Percentiles rank a stretch among this genome's conserved stretches.
phyloP scores from a whole-genome alignment of 2,888 invertebrate genomes.

The Isoperla grammatica region DNA sequence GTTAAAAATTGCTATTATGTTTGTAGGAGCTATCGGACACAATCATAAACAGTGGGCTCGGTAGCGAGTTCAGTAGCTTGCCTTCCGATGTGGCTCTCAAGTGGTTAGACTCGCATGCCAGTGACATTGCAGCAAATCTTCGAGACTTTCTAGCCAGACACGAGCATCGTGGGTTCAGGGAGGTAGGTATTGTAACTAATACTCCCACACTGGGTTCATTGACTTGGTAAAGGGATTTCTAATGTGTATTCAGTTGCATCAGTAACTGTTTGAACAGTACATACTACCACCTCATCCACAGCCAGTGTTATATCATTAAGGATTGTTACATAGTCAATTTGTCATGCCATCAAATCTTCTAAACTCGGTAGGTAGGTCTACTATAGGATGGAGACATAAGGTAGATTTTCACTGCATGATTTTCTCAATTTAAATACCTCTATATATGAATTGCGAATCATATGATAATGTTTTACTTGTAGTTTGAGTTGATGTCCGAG shows the following conservation, averaged over 20 bases:
- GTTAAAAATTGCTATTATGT: slow-evolving; percentile 22
- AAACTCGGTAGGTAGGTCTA: too few species aligned
- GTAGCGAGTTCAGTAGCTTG: slow-evolving; percentile 47
- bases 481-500: slow-evolving; percentile 62
- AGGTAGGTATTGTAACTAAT: slow-evolving; percentile 43
- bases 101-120: slow-evolving; percentile 55
- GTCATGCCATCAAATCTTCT: too few species aligned
- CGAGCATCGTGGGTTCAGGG: slow-evolving; percentile 63
- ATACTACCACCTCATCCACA: too few species aligned
- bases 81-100: slow-evolving; percentile 47
- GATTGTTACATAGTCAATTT: too few species aligned
- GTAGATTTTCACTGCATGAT: too few species aligned
- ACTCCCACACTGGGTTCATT: neutral
- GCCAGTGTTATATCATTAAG: too few species aligned
- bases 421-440: too few species aligned
- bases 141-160: slow-evolving; percentile 58
- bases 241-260: too few species aligned
- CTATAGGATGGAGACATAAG: too few species aligned
- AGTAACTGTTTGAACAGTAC: too few species aligned
- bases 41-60: slow-evolving; percentile 45
- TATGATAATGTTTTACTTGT: slow-evolving; percentile 27
- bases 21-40: slow-evolving; percentile 46
- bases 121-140: slow-evolving; percentile 44
- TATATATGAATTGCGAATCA: too few species aligned
- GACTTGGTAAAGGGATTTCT: too few species aligned